Evolutionary conservation across 1,140 invertebrate genomes (phyloP).

Genomic region (Copidosoma floridanum): DNA sequence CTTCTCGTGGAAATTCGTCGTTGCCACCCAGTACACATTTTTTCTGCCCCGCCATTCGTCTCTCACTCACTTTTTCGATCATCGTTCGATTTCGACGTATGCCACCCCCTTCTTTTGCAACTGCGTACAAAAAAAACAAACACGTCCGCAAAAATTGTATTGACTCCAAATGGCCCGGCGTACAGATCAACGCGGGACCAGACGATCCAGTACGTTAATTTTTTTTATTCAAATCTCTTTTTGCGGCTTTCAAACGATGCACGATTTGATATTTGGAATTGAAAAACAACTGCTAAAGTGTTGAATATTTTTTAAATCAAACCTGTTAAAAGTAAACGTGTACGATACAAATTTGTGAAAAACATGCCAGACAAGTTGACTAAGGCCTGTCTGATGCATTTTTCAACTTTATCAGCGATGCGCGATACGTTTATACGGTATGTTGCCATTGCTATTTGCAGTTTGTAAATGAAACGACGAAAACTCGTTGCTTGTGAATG

Average conservation of each 20-base stretch:
- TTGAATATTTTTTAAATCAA: conserved; percentile 19
- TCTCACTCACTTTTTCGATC: neutral
- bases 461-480: conserved; percentile 8
- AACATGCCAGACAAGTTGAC: no score
- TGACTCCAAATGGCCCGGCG: neutral
- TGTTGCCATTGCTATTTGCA: no score
- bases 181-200: no score
- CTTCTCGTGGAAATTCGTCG: neutral
- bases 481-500: conserved; percentile 11
- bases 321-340: conserved; percentile 10
- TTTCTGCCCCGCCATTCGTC: no score
- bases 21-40: no score
- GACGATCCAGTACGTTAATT: no score
- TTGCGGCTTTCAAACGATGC: conserved; percentile 3
- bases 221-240: conserved; percentile 13
- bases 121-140: neutral
- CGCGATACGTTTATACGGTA: neutral
- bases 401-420: no score
- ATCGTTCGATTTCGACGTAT: neutral
- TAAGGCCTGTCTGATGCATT: no score
- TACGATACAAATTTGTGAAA: conserved; percentile 17
- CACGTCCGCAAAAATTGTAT: neutral
- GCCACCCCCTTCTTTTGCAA: neutral
- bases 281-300: neutral
- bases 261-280: neutral